A percentile compares a stretch with the other conserved stretches of the same genome.
These are phyloP conservation scores for Leucania comma DNA, from an alignment of 2,888 invertebrate species.

Conservation along the genomic window DNA sequence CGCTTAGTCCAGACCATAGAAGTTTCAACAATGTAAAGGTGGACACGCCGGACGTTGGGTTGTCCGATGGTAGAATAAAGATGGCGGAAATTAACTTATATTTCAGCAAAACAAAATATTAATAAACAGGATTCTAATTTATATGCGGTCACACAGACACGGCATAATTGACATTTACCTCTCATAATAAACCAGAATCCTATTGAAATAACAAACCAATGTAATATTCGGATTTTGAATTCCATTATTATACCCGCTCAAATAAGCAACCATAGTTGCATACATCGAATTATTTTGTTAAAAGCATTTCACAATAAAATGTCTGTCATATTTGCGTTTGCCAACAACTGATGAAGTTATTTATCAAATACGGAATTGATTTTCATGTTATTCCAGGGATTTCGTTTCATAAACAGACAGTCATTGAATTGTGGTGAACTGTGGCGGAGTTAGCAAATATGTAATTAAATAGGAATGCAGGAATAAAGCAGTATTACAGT, in stretches of 20 bases:
- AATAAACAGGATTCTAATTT: conserved; percentile 5
- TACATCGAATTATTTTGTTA: conserved; percentile 39
- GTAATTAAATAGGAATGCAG: conserved; percentile 23
- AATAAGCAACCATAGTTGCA: conserved; percentile 31
- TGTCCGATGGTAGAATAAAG: too few relatives aligned
- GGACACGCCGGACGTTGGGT: too few relatives aligned
- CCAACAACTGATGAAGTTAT: conserved; percentile 49
- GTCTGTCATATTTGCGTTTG: conserved; percentile 40
- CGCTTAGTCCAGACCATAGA: too few relatives aligned
- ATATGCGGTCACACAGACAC: conserved; percentile 10
- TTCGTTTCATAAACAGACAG: conserved; percentile 23
- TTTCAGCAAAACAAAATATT: background rate
- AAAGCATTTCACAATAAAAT: conserved; percentile 36
- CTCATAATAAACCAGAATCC: conserved; percentile 23
- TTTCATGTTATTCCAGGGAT: conserved; percentile 37
- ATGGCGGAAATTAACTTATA: background rate
- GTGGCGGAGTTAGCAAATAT: conserved; percentile 6
- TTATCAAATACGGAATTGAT: conserved; percentile 52
- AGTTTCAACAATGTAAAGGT: too few relatives aligned
- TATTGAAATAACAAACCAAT: conserved; percentile 26
- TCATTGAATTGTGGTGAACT: conserved; percentile 28
- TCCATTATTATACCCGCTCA: conserved; percentile 24
- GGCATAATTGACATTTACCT: conserved; percentile 25
- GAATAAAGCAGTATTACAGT: background rate
- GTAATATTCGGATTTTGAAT: conserved; percentile 24